Base-by-base conservation (phyloP, 1,140 invertebrate species). In the Bombus fervidus region DNA sequence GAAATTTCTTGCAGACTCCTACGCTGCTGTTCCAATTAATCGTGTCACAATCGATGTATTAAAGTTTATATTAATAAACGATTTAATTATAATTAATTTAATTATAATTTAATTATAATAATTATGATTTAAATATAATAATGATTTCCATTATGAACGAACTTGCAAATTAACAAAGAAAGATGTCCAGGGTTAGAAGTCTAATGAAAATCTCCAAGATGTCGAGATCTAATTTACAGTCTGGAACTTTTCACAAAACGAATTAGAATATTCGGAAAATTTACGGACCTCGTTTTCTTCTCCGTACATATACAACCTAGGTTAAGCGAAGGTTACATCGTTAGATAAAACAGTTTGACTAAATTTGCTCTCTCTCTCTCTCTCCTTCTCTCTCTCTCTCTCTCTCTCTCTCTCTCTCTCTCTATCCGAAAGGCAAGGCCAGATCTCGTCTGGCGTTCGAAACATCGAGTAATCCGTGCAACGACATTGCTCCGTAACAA, bases 401-500 rank as follows among this genome's bases (percentile, higher is more conserved):
- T 59, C 34, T 34, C 6, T 66, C n/a, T 66, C 0, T 64, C 34
- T 31, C 13, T 64, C 62, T 64, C n/a, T 64, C 62, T 64, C 8
- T 66, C 6, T 66, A 15, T 59, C 10, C 12, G n/a, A 2, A 41
- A 25, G 15, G 43, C 62, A 68, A 69, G 64, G 77, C 62, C 62
- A 79, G 22, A 10, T 28, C 47, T 53, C 47, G 47, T 53, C 18
- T 53, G 18, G 47, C 47, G 47, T 53, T 57, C 31, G 2, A 71
- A 39, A 41, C 71, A 28, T 18, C 13, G 53, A 64, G 39, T 25
- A 41, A 73, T 81, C 53, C 22, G 37, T 53, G 78, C 41, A 69
- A 69, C 53, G 47, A 34, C 69, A 73, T 73, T 34, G 68, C 53
- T 18, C 69, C n/a, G 53, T 22, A 71, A 81, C 78, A 59, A 47